Base-by-base conservation (phyloP, 2,888 invertebrate genomes). In the Agriopis marginaria region DNA sequence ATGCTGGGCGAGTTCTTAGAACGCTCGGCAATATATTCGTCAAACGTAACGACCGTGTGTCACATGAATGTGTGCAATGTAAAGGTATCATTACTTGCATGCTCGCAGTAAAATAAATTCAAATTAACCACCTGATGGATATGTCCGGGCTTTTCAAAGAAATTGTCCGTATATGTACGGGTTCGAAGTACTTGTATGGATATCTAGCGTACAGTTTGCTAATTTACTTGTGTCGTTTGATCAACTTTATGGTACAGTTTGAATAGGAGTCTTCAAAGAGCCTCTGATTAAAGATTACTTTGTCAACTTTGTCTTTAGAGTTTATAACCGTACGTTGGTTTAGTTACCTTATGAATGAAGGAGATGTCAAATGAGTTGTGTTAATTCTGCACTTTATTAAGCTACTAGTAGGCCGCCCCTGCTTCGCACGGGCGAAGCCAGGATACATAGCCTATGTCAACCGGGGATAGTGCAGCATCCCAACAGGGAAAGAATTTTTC, bases 21-120 rank as follows among this genome's bases (percentile, higher is more conserved):
- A 69, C 63, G 58, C 61, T 62, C 53, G 55, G 74, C 71, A 75
- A 77, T 77, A 77, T 75, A 77, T 77, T 76, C 75, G 66, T 77
- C 76, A 76, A 74, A 73, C 71, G 65, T 75, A 75, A 77, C 70
- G 72, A 71, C 75, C 68, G 76, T 76, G 73, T 77, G 78, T 77
- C 75, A 72, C 75, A 73, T 73, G 72, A 74, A 75, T 74, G 74
- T 77, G 71, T 68, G 70, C 74, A 58, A 75, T 73, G 70, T 72
- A 72, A 68, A 73, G 72, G 75, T 75, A 81, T 82, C 84, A 85
- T 86, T 86, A 85, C 81, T 79, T 75, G 73, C 71, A 73, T 75
- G 75, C 77, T 79, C 77, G 77, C 77, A 80, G 82, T 77, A 82
- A 86, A 89, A 90, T 89, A 90, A 90, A 90, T 90, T 89, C 86